Percentiles rank a stretch among this genome's conserved stretches.
Conservation (phyloP, 2,113 vertebrate genomes). For the Speoplatyrhinus poulsoni region DNA sequence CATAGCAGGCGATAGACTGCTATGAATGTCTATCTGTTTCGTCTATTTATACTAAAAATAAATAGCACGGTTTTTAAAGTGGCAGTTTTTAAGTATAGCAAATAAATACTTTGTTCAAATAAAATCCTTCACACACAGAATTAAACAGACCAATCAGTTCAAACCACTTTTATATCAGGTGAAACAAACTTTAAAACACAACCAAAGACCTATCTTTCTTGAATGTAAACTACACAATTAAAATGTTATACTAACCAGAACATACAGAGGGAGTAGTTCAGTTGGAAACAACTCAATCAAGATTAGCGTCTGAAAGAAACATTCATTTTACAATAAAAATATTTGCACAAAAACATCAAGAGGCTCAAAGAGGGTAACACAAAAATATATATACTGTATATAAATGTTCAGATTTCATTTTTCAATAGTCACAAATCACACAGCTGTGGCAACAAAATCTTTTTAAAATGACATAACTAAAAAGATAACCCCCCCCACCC, state of each 20-base stretch:
- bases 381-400: conserved; percentile 13
- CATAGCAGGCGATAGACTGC: too few species aligned
- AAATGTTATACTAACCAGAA: conserved; percentile 68
- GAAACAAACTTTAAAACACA: conserved; percentile 60
- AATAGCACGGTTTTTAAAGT: conserved; percentile 41
- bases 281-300: conserved; percentile 70
- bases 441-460: conserved; percentile 69
- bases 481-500: conserved; percentile 19
- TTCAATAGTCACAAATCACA: conserved; percentile 73
- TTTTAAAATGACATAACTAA: conserved; percentile 73
- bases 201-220: conserved; percentile 43
- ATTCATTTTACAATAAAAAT: conserved; percentile 78
- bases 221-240: conserved; percentile 72
- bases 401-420: conserved; percentile 68
- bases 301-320: conserved; percentile 81
- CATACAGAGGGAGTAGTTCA: conserved; percentile 66
- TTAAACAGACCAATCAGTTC: conserved; percentile 52
- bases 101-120: conserved; percentile 61
- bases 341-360: conserved; percentile 57
- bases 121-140: conserved; percentile 64
- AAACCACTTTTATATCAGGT: conserved; percentile 53
- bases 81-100: conserved; percentile 66
- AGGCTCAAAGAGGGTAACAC: conserved; percentile 41
- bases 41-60: too few species aligned
- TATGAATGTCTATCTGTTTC: too few species aligned